Percentiles rank a stretch among this genome's conserved stretches.
These are phyloP conservation scores for Amblyteles armatorius DNA, from an alignment of 2,888 invertebrate species.

Conservation along the genomic window DNA sequence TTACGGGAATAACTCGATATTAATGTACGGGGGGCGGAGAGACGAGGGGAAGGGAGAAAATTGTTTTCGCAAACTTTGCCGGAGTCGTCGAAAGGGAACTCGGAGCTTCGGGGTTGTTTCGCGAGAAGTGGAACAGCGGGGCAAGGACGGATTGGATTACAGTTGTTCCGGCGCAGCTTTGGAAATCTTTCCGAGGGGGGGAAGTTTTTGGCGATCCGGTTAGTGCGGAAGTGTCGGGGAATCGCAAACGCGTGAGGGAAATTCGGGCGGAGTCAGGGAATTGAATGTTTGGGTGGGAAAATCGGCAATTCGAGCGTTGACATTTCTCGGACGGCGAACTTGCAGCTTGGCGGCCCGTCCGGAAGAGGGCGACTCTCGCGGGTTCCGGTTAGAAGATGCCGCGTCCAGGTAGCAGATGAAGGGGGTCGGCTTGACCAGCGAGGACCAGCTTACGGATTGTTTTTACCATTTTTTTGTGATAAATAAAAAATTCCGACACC, in stretches of 20 bases:
- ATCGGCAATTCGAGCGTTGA: too few relatives aligned
- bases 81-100: neutral
- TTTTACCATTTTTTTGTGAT: too few relatives aligned
- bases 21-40: neutral
- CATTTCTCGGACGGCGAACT: too few relatives aligned
- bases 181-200: neutral
- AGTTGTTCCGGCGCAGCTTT: neutral
- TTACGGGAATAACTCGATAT: constrained; percentile 7
- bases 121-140: neutral
- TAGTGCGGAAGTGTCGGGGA: neutral
- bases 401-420: too few relatives aligned
- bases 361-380: too few relatives aligned
- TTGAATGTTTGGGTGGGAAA: too few relatives aligned
- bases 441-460: too few relatives aligned
- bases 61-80: neutral
- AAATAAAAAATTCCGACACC: too few relatives aligned
- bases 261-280: neutral
- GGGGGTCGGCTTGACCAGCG: too few relatives aligned
- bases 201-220: neutral
- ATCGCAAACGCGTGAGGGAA: neutral
- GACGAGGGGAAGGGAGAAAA: neutral
- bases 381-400: too few relatives aligned
- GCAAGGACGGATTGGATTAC: neutral
- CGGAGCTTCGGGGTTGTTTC: neutral
- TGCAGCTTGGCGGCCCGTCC: too few relatives aligned